phyloP scores from a whole-genome alignment of 2,797 vertebrate species.

The Sebastes baramenuke region DNA sequence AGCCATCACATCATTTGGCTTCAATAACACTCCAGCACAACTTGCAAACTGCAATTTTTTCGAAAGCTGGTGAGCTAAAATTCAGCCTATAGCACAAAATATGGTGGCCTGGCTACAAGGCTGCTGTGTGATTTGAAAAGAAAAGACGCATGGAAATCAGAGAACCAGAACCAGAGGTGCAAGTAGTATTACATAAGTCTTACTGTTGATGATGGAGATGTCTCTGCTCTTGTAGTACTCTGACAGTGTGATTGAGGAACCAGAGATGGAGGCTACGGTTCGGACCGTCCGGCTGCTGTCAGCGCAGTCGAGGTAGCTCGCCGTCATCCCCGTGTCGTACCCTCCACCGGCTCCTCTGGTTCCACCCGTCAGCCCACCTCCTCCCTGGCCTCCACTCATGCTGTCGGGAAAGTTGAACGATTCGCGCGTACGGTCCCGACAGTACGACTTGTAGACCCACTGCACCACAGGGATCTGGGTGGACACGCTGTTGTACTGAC shows the following conservation, averaged over 20 bases:
- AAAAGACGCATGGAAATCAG: background rate
- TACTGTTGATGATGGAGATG: slow-evolving; percentile 92
- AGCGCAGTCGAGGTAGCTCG: slow-evolving; percentile 87
- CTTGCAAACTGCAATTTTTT: background rate
- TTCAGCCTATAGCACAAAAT: background rate
- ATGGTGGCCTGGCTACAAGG: background rate
- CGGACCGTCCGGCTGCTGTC: slow-evolving; percentile 92
- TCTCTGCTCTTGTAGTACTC: slow-evolving; percentile 94
- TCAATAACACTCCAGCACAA: background rate
- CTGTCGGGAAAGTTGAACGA: slow-evolving; percentile 79
- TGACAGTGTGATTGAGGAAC: slow-evolving; percentile 87
- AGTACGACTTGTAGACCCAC: slow-evolving; percentile 96
- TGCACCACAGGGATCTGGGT: slow-evolving; percentile 89
- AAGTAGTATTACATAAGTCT: slow-evolving; percentile 3
- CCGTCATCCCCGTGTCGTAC: slow-evolving; percentile 79
- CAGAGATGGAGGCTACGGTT: slow-evolving; percentile 90
- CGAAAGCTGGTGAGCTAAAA: background rate
- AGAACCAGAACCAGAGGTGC: background rate
- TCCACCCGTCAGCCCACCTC: slow-evolving; percentile 39
- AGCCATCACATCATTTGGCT: background rate
- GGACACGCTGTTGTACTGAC: slow-evolving; percentile 90
- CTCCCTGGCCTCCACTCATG: slow-evolving; percentile 44
- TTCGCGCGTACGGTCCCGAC: slow-evolving; percentile 90
- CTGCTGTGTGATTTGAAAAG: background rate
- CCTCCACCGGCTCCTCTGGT: slow-evolving; percentile 5